Base-by-base conservation (phyloP, 2,113 vertebrate genomes). In the Xyliphius kryptos region DNA sequence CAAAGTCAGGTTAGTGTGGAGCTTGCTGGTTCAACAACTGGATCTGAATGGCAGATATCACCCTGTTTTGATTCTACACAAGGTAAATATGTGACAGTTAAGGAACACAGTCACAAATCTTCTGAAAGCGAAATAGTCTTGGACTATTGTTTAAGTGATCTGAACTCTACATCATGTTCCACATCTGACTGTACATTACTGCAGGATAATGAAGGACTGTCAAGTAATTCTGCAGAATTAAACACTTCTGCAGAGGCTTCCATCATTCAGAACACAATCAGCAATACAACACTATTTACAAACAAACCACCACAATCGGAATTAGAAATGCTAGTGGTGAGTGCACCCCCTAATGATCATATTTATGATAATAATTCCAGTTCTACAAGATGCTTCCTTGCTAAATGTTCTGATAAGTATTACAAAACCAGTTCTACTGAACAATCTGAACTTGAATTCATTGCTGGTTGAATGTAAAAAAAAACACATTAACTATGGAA, bases 1-100 rank as follows among this genome's bases (percentile, higher is more conserved):
- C 65, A 75, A 38, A 79, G 78, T 57, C 65, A 62, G 2, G 70
- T 51, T 54, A 74, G 74, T 63, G 55, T 61, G 12, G 82, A 72
- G 58, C 37, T 78, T 6, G 78, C 77, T 14, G 67, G 70, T 50
- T 58, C 53, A 55, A 55, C 50, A 1, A 64, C 68, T 12, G 40
- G 36, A 47, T 75, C 56, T 40, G 66, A 63, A 63, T 69, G 61
- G 16, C 67, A 46, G 17, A 76, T 54, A 43, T 75, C 72, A 60
- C 48, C 37, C 5, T 61, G 56, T 17, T 73, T 67, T 20, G 62
- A 71, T 50, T 72, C 73, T 52, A 63, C 56, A 55, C 71, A 81
- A 10, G 63, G 37, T 22, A 52, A 70, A 32, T 66, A 73, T 44
- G 17, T 57, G 9, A 74, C 75, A 5, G 47, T 73, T 48, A 68